Evolutionary conservation across 2,113 vertebrate genomes (phyloP).

Genomic region (Alligator mississippiensis): DNA sequence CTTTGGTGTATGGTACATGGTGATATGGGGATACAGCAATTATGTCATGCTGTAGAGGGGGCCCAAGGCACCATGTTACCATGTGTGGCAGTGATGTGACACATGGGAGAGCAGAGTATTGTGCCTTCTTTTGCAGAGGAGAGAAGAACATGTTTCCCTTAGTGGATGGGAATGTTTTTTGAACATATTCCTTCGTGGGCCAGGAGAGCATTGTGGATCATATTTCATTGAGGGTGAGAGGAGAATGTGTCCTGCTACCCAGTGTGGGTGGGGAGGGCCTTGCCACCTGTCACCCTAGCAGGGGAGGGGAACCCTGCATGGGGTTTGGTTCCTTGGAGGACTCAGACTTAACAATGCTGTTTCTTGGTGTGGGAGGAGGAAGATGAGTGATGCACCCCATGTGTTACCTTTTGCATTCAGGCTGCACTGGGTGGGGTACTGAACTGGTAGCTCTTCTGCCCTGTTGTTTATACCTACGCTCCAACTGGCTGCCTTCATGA

Average conservation of each 20-base stretch:
- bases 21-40: not conserved
- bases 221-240: accelerated
- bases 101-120: not conserved
- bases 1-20: not conserved
- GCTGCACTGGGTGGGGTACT: not conserved
- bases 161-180: not conserved
- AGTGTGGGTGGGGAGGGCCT: accelerated
- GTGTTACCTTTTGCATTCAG: not conserved
- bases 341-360: accelerated
- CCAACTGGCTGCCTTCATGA: not conserved
- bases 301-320: not conserved
- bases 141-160: not conserved
- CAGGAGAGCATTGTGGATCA: not conserved
- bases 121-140: not conserved
- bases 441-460: not conserved
- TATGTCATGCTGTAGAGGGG: not conserved
- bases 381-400: accelerated
- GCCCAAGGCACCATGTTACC: not conserved
- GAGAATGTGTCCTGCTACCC: accelerated
- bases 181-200: not conserved
- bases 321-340: not conserved
- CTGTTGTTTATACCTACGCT: not conserved
- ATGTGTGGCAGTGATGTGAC: not conserved
- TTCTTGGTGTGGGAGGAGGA: not conserved
- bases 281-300: not conserved